Base-by-base conservation (phyloP, 2,888 invertebrate species). In the Lasiommata megera region DNA sequence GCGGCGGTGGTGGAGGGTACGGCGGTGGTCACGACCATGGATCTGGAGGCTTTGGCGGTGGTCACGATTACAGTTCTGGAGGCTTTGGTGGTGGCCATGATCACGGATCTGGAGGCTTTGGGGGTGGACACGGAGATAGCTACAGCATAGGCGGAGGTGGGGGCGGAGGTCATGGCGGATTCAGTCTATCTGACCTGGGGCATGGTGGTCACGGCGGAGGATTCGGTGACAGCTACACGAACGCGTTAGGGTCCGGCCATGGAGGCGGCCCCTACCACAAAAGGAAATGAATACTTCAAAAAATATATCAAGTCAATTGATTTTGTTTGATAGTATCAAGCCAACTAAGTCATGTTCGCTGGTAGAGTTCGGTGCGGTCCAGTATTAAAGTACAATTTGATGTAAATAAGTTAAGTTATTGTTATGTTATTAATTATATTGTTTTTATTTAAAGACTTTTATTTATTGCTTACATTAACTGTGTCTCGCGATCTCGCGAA, bases 241-340 rank as follows among this genome's bases (percentile, higher is more conserved):
- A 80, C 62, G 89, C 84, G 58, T 73, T 86, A 51, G 72, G 80
- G 17, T 78, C 91, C 3, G 92, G 91, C 12, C 89, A 90, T 61
- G 90, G 91, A 0, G 90, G 91, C 12, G 92, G 91, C 0, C 89
- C 88, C 1, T 90, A 90, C 66, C 87, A 82, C 61, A 74, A 78
- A 69, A 76, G 77, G 63, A 79, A 82, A 65, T 79, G 67, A 77
- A 66, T 53, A 37, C 46, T 40, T 52, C 53, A 44, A 51, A 51
- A 50, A 43, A n/a, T 31, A 52, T 56, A 53, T 67, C 56, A 65
- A 71, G 9, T 46, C 34, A 76, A 54, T 54, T 53, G 53, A 44
- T 46, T 51, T 31, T 47, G 46, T 52, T 46, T 55, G 51, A 54
- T 50, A 43, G 44, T 60, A 38, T 41, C 11, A 50, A 46, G 60